A percentile compares a stretch with the other conserved stretches of the same genome.
phyloP scores from a whole-genome alignment of 2,888 invertebrate species.

The Camponotus fellah region DNA sequence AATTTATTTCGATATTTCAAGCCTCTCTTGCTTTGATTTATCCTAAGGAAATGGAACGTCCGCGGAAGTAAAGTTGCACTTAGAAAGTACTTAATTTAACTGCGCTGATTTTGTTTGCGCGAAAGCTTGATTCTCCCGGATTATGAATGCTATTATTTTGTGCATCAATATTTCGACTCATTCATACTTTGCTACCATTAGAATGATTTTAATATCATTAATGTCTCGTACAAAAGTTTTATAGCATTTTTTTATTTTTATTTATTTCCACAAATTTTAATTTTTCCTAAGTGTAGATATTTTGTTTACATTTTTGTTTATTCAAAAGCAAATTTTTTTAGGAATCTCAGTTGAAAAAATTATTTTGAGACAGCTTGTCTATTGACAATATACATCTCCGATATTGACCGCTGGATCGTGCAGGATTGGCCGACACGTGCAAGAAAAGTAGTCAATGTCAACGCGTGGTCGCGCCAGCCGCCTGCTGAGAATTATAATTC shows the following conservation, averaged over 20 bases:
- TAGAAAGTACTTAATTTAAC: conserved; percentile 37
- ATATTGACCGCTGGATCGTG: background rate
- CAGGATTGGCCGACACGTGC: background rate
- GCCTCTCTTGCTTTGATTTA: conserved; percentile 38
- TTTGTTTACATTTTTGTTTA: background rate
- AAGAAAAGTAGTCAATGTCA: conserved; percentile 56
- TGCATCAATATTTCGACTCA: background rate
- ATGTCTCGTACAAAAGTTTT: background rate
- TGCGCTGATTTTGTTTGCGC: background rate
- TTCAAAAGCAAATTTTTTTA: background rate
- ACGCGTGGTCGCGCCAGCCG: conserved; percentile 58
- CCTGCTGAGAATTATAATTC: conserved; percentile 48
- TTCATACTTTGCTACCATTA: background rate
- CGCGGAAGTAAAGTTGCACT: conserved; percentile 15
- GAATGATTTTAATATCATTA: background rate
- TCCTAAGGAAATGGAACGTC: conserved; percentile 26
- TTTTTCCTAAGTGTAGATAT: background rate
- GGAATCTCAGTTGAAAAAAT: background rate
- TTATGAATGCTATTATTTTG: background rate
- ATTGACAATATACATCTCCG: background rate
- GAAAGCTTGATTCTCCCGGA: conserved; percentile 2
- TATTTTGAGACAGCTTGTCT: background rate
- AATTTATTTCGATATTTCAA: conserved; percentile 54
- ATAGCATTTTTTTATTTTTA: background rate
- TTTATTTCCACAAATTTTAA: background rate